Percentiles rank a stretch among this genome's conserved stretches.
phyloP scores from a whole-genome alignment of 30 jellyfish, hydroid and myxozoan species.

The Hydractinia echinata region DNA sequence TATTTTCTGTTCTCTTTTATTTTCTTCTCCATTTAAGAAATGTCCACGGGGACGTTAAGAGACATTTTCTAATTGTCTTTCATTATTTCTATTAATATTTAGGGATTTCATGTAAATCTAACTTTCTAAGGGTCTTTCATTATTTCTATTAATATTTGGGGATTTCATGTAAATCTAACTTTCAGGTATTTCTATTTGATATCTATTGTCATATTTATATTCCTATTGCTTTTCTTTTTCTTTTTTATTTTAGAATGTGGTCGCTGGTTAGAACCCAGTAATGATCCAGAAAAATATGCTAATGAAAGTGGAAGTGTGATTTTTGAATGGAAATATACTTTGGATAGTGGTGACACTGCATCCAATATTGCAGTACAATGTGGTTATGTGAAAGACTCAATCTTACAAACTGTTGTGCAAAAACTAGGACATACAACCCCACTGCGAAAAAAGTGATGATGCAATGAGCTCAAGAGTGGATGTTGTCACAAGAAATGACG shows the following conservation, averaged over 20 bases:
- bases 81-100: too few relatives aligned
- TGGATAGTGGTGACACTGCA: background rate
- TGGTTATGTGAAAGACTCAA: slow-evolving; percentile 2
- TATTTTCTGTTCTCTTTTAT: too few relatives aligned
- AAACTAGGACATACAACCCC: background rate
- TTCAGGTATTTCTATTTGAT: too few relatives aligned
- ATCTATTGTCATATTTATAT: too few relatives aligned
- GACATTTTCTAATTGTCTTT: too few relatives aligned
- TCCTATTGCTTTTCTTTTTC: too few relatives aligned
- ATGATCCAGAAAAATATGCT: background rate
- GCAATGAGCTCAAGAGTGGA: background rate
- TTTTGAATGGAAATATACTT: background rate
- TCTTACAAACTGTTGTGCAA: background rate
- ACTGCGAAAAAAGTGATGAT: background rate
- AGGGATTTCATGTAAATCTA: too few relatives aligned
- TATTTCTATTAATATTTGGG: too few relatives aligned
- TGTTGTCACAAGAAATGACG: background rate
- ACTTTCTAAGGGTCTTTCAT: too few relatives aligned
- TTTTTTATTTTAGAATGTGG: slow-evolving; percentile 2
- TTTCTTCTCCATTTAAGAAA: too few relatives aligned
- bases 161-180: too few relatives aligned
- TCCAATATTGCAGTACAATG: background rate
- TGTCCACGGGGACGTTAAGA: too few relatives aligned
- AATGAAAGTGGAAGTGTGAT: background rate
- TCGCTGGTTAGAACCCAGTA: background rate